Evolutionary conservation across 2,888 invertebrate genomes (phyloP).

Genomic region (Heliconius cydno): DNA sequence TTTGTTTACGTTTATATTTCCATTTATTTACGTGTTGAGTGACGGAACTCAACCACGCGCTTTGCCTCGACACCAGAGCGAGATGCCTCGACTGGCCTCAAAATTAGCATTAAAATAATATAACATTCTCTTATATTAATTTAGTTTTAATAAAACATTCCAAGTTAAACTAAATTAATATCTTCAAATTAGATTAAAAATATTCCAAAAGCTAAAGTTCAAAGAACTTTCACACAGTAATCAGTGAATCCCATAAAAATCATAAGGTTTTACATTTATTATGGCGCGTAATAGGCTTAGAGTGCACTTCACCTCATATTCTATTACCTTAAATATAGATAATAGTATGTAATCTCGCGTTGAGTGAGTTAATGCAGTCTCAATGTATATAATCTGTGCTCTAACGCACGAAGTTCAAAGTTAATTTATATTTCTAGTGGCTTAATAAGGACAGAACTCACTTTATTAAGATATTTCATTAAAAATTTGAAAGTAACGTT

Average conservation of each 20-base stretch:
- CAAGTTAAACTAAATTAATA: background rate
- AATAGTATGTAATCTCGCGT: constrained; percentile 33
- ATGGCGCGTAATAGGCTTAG: constrained; percentile 39
- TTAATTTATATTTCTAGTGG: constrained; percentile 19
- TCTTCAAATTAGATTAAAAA: background rate
- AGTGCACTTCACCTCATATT: constrained; percentile 25
- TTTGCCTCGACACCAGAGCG: too few relatives aligned
- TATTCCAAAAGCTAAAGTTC: background rate
- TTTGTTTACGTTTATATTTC: too few relatives aligned
- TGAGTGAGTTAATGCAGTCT: constrained; percentile 19
- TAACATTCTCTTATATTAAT: too few relatives aligned
- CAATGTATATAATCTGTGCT: constrained; percentile 31
- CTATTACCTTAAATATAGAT: constrained; percentile 31
- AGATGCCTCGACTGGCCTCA: too few relatives aligned
- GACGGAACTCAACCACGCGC: too few relatives aligned
- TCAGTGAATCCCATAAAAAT: constrained; percentile 29
- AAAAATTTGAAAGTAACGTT: background rate
- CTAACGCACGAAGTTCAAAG: constrained; percentile 12
- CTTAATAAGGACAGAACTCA: background rate
- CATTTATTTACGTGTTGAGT: too few relatives aligned
- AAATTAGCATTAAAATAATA: too few relatives aligned
- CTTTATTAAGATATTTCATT: background rate
- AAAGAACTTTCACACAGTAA: constrained; percentile 19
- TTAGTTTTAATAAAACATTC: too few relatives aligned
- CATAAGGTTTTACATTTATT: constrained; percentile 29